These are phyloP conservation scores for Lepus timidus DNA, from an alignment of 2,113 vertebrate species.

Conservation along the genomic window DNA sequence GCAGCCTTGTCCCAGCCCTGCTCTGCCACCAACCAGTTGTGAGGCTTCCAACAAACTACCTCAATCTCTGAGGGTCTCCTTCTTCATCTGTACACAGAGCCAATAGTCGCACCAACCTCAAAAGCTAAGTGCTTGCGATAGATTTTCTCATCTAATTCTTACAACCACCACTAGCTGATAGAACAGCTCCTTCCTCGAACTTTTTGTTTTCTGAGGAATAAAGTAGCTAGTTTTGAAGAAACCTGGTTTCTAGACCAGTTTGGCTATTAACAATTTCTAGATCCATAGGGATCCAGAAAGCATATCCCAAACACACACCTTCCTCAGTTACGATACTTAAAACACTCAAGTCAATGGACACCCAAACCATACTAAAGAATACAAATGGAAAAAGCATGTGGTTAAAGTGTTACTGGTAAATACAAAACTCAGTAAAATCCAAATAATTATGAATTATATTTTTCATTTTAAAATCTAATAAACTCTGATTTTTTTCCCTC, in stretches of 20 bases:
- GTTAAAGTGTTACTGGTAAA: not conserved
- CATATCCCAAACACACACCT: not conserved
- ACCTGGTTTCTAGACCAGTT: not conserved
- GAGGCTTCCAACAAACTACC: not conserved
- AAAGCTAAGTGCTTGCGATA: not conserved
- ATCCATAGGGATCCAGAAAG: not conserved
- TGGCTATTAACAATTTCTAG: conserved; percentile 10
- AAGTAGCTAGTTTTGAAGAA: conserved; percentile 41
- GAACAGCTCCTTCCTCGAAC: not conserved
- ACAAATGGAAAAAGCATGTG: not conserved
- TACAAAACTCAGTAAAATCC: not conserved
- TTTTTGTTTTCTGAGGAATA: not conserved
- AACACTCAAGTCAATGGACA: not conserved
- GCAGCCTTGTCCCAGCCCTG: not conserved
- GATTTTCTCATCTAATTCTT: conserved; percentile 37
- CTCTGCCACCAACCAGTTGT: not conserved
- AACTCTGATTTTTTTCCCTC: not conserved
- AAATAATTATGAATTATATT: conserved; percentile 1
- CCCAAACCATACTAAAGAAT: conserved; percentile 23
- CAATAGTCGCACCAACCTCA: not conserved
- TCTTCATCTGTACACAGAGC: not conserved
- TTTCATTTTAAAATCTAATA: conserved; percentile 43
- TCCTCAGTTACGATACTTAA: not conserved
- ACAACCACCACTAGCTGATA: not conserved
- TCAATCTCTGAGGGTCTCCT: not conserved